Base-by-base conservation (phyloP, 2,797 vertebrate species). In the Phrynocephalus forsythii region DNA sequence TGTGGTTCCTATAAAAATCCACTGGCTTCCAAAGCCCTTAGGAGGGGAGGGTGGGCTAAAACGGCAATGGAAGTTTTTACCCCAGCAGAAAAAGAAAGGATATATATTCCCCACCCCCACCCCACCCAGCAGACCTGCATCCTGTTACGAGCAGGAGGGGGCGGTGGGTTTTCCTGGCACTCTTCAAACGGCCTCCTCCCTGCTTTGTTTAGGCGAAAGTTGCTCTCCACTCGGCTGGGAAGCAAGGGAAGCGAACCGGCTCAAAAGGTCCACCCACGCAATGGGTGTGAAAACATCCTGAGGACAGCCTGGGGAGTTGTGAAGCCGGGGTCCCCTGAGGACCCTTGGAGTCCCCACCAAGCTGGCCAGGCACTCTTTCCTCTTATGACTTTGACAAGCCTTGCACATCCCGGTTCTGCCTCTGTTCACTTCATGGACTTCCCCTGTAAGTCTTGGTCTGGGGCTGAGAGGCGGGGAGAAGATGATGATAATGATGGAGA, bases 371-470 rank as follows among this genome's bases (percentile, higher is more conserved):
- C 26, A n/a, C 11, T 4, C 5, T n/a, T 20, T 68, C 86, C 22
- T 60, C 63, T 44, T 16, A 7, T 8, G 26, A 2, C 15, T 73
- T 73, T 52, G n/a, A 38, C 30, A 18, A 73, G 22, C 7, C 8
- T 79, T 50, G 13, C 30, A 30, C 8, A 30, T 1, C 38, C 60
- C 15, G 1, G 7, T 15, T 76, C 52, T 28, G 73, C 83, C 86
- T 85, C 87, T 87, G 79, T 86, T 84, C 77, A 1, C 11, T 52
- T 86, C 24, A 73, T 18, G 76, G 13, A 2, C 18, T 20, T n/a
- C 66, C 28, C 52, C 67, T 72, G 75, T 52, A 89, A 77, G 82
- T 87, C 72, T 1, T 69, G 69, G 67, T 78, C 84, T 63, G 16
- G 18, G 0, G 38, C 0, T 5, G 16, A 18, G 13, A 16, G 16